Conservation (phyloP, 37 sponge, comb jelly and placozoan species). For the Bolinopsis microptera region DNA sequence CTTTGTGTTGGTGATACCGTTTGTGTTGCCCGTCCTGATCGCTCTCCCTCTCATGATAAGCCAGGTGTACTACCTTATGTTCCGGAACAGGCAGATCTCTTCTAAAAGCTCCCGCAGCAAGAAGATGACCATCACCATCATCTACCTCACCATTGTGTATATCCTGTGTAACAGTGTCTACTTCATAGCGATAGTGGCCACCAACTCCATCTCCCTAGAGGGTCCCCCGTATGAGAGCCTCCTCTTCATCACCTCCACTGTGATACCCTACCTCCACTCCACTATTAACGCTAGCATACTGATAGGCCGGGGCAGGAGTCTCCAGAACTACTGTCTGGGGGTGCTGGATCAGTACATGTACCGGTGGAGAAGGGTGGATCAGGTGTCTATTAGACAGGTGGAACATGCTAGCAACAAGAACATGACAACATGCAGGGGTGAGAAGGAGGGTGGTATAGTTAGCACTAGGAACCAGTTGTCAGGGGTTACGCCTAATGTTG, state of each 20-base stretch:
- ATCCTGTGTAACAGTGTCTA: slow-evolving; percentile 22
- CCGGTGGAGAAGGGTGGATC: slow-evolving; percentile 2
- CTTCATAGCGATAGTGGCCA: neutral
- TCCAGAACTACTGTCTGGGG: slow-evolving; percentile 29
- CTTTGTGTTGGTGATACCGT: slow-evolving; percentile 18
- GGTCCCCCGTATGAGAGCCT: neutral
- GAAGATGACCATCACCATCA: slow-evolving; percentile 39
- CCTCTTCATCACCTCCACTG: slow-evolving; percentile 42
- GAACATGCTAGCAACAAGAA: neutral
- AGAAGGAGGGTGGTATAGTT: neutral
- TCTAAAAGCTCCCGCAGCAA: slow-evolving; percentile 31
- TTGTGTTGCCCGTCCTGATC: slow-evolving; percentile 9
- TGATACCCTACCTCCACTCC: slow-evolving; percentile 30
- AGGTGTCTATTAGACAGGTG: neutral
- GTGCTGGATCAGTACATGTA: slow-evolving; percentile 1
- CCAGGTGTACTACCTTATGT: slow-evolving; percentile 58
- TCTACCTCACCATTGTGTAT: slow-evolving; percentile 52
- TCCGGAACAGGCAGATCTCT: slow-evolving; percentile 49
- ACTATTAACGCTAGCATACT: slow-evolving; percentile 31
- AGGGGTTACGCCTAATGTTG: neutral
- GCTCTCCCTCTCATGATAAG: slow-evolving; percentile 26
- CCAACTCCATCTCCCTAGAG: neutral
- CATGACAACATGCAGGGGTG: slow-evolving; percentile 30
- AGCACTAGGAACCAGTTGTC: neutral
- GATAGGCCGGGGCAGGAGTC: neutral